A percentile compares a stretch with the other conserved stretches of the same genome.
Conservation (phyloP, 2,797 vertebrate genomes). For the Pipistrellus pipistrellus region DNA sequence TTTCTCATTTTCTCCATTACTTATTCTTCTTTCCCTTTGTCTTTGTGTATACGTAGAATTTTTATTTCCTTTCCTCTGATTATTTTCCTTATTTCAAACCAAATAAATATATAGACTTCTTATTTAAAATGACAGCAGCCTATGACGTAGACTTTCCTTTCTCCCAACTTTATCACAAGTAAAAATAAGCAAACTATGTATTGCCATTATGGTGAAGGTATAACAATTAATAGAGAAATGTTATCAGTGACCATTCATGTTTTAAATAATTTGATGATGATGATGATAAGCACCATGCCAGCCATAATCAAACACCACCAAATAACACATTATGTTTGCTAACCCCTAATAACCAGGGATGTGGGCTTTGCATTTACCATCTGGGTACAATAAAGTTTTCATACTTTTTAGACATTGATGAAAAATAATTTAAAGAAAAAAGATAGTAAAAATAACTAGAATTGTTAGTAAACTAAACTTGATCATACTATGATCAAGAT, state of each 20-base stretch:
- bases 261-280: neutral
- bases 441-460: neutral
- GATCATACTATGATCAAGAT: neutral
- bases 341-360: neutral
- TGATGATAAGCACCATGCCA: neutral
- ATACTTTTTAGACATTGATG: neutral
- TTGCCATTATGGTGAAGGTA: neutral
- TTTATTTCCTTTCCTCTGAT: neutral
- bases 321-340: neutral
- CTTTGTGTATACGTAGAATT: neutral
- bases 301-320: neutral
- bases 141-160: neutral
- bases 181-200: neutral
- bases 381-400: neutral
- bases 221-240: neutral
- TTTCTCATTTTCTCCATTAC: neutral
- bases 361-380: neutral
- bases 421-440: neutral
- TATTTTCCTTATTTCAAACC: conserved; percentile 4
- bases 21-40: neutral
- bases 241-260: neutral
- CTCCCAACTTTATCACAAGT: neutral
- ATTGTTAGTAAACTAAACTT: neutral
- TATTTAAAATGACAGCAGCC: neutral
- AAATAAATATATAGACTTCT: neutral